Conservation (phyloP, 2,888 invertebrate genomes). For the Rhagonycha lutea region DNA sequence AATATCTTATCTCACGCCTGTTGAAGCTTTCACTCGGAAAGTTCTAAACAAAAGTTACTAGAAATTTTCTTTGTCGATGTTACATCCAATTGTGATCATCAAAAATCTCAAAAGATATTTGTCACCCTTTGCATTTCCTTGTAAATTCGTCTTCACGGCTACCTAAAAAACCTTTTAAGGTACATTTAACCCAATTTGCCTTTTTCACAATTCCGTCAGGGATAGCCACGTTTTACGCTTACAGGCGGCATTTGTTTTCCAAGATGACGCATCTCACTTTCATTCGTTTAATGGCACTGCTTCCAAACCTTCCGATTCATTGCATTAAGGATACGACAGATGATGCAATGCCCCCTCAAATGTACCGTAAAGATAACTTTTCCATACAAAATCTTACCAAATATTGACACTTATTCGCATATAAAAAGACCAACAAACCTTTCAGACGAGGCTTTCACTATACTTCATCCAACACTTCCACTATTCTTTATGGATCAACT, state of each 20-base stretch:
- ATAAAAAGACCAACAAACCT: not conserved
- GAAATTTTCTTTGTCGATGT: conserved; percentile 17
- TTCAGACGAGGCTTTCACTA: not conserved
- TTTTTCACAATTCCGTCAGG: conserved; percentile 32
- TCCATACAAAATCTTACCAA: conserved; percentile 1
- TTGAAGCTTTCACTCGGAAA: conserved; percentile 19
- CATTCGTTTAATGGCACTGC: conserved; percentile 25
- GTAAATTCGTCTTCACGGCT: conserved; percentile 29
- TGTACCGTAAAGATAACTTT: conserved; percentile 28
- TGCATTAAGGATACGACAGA: conserved; percentile 28
- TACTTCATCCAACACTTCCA: not conserved
- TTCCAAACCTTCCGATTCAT: conserved; percentile 29
- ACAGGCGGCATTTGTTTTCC: conserved; percentile 27
- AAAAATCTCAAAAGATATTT: conserved; percentile 32
- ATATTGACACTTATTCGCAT: conserved; percentile 15
- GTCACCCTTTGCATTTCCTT: conserved; percentile 26
- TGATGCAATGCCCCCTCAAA: conserved; percentile 26
- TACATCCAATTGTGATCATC: conserved; percentile 25
- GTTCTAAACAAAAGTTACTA: conserved; percentile 7
- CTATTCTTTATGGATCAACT: not conserved
- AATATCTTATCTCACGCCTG: conserved; percentile 13
- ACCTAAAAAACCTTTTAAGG: conserved; percentile 34
- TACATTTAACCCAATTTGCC: conserved; percentile 37
- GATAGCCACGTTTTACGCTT: conserved; percentile 33
- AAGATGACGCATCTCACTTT: conserved; percentile 25